A percentile compares a stretch with the other conserved stretches of the same genome.
phyloP scores from a whole-genome alignment of 2,797 vertebrate genomes.

The Pitangus sulphuratus region DNA sequence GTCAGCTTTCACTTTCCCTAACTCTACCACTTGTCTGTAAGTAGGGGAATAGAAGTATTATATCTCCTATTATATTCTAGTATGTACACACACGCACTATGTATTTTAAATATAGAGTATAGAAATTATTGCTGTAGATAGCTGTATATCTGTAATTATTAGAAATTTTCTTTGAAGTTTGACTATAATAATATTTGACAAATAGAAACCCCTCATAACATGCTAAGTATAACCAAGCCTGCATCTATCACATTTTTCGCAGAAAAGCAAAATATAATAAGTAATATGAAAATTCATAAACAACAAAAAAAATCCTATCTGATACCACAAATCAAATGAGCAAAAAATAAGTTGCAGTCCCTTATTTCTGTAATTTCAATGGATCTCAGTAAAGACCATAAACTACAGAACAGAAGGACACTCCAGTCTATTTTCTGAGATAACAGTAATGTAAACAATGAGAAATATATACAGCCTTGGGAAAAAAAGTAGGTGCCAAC shows the following conservation, averaged over 20 bases:
- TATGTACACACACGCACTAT: background rate
- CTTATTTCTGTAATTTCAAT: background rate
- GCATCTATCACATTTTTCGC: background rate
- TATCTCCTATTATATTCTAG: background rate
- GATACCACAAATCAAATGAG: background rate
- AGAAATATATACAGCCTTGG: constrained; percentile 7
- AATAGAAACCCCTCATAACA: fast-evolving
- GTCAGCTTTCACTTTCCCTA: background rate
- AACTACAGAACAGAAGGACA: background rate
- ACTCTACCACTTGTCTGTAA: background rate
- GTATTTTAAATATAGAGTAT: background rate
- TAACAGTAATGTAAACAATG: constrained; percentile 30
- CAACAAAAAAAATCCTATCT: background rate
- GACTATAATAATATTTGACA: background rate
- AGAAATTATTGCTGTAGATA: background rate
- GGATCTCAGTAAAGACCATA: background rate
- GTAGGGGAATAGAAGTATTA: background rate
- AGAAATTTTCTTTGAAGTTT: background rate
- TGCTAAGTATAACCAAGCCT: background rate
- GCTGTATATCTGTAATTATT: background rate
- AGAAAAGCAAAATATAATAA: background rate
- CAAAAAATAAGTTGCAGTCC: background rate
- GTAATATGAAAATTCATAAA: background rate
- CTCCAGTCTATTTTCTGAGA: constrained; percentile 15
- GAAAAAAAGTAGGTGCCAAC: constrained; percentile 14